A percentile compares a stretch with the other conserved stretches of the same genome.
Evolutionary conservation across 2,888 invertebrate species (phyloP).

Genomic region (Cancer borealis): DNA sequence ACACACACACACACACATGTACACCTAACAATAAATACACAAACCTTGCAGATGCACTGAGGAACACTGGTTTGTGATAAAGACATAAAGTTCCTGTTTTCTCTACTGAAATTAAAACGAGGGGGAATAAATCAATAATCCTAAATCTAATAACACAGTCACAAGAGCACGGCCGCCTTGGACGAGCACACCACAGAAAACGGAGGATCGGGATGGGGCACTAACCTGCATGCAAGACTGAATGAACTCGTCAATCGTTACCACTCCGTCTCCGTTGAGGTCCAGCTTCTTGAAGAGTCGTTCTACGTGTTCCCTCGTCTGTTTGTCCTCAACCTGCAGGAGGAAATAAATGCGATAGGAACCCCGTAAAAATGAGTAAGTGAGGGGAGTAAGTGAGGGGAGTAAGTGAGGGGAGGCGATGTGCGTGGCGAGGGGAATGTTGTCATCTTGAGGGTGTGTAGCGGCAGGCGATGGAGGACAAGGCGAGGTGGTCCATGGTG

Average conservation of each 20-base stretch:
- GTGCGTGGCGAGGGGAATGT: neutral
- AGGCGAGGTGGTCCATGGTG: neutral
- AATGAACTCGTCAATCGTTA: conserved; percentile 96
- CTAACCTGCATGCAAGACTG: conserved; percentile 93
- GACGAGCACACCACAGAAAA: neutral
- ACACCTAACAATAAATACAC: neutral
- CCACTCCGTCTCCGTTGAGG: conserved; percentile 94
- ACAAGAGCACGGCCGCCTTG: neutral
- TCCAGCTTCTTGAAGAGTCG: conserved; percentile 94
- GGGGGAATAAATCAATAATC: neutral
- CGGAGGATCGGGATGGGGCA: neutral
- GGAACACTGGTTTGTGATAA: neutral
- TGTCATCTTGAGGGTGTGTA: neutral
- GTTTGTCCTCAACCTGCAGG: conserved; percentile 88
- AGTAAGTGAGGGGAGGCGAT: neutral
- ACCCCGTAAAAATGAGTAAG: neutral
- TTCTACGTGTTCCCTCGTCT: conserved; percentile 92
- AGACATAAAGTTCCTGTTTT: neutral
- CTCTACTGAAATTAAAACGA: neutral
- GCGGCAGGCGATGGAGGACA: neutral
- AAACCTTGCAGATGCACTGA: neutral
- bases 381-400: neutral
- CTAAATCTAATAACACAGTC: neutral
- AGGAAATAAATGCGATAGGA: conserved; percentile 54
- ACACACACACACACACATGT: conserved; percentile 22